Evolutionary conservation across 2,888 invertebrate genomes (phyloP).

Genomic region (Teleogryllus oceanicus): DNA sequence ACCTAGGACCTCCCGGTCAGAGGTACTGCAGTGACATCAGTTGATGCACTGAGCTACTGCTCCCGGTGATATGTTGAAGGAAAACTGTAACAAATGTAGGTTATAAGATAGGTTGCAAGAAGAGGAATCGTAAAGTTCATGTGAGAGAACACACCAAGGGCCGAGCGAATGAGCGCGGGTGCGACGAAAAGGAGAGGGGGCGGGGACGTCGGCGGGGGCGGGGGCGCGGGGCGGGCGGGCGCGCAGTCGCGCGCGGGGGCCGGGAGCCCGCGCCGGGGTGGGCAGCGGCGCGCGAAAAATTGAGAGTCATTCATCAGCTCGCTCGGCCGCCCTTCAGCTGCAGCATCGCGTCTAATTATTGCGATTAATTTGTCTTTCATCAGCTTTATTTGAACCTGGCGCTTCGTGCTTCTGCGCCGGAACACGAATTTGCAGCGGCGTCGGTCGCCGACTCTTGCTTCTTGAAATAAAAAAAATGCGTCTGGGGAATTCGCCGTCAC

Average conservation of each 20-base stretch:
- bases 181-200: not conserved
- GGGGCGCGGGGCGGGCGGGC: not conserved
- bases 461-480: too few relatives aligned
- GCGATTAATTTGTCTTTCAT: constrained; percentile 18
- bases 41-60: too few relatives aligned
- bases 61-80: too few relatives aligned
- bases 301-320: not conserved
- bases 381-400: constrained; percentile 7
- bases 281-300: not conserved
- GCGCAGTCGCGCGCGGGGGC: not conserved
- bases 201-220: not conserved
- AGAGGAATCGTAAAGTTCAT: too few relatives aligned
- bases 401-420: not conserved
- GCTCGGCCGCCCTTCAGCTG: not conserved
- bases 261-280: not conserved
- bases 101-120: too few relatives aligned
- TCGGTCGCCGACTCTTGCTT: too few relatives aligned
- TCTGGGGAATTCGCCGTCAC: too few relatives aligned
- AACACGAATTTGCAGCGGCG: not conserved
- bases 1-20: too few relatives aligned
- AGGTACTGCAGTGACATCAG: too few relatives aligned
- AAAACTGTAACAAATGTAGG: too few relatives aligned
- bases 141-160: too few relatives aligned
- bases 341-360: constrained; percentile 7
- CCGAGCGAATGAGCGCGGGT: not conserved